Base-by-base conservation (phyloP, 2,888 invertebrate species). In the Rosalia funebris region DNA sequence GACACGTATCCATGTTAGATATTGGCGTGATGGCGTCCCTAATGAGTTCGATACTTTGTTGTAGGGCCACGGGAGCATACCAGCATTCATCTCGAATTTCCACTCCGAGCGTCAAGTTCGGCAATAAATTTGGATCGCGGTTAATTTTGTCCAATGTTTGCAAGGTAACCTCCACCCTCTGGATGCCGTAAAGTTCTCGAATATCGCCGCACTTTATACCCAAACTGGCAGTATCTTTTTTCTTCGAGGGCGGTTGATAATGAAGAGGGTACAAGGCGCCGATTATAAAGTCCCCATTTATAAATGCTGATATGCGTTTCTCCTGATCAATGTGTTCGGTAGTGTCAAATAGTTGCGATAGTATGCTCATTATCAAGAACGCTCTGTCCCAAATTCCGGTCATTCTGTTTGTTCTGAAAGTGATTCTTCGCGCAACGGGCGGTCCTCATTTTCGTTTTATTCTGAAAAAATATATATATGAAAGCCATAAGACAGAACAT, bases 41-140 rank as follows among this genome's bases (percentile, higher is more conserved):
- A 68, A 91, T 89, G 71, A 91, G 86, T 80, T 91, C 89, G 64
- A 91, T 88, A 76, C 88, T 89, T 80, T 91, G 91, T 73, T 91
- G 91, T 64, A 93, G 83, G 20, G 92, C 91, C 2, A 91, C 89
- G 11, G 91, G 88, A 1, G 91, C 88, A 73, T 91, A 91, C 92
- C 92, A 92, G 79, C 92, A 93, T 16, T 91, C 90, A 81, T 93
- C 92, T 1, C 91, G 83, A 62, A 91, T 89, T 78, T 91, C 91
- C 55, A 90, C 86, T 17, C 91, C 91, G 41, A 85, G 75, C 39
- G 77, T 81, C 57, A 84, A 71, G 56, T 83, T 83, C 4, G 87
- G 87, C 59, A 89, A 79, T 58, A 90, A 82, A 42, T 81, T 78
- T 0, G 81, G 77, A 71, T 88, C 83, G 48, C 80, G 81, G 80